Evolutionary conservation across 2,888 invertebrate species (phyloP), one percentile per base, ranked within the genome.

Genomic region (Drosophila subsilvestris): DNA sequence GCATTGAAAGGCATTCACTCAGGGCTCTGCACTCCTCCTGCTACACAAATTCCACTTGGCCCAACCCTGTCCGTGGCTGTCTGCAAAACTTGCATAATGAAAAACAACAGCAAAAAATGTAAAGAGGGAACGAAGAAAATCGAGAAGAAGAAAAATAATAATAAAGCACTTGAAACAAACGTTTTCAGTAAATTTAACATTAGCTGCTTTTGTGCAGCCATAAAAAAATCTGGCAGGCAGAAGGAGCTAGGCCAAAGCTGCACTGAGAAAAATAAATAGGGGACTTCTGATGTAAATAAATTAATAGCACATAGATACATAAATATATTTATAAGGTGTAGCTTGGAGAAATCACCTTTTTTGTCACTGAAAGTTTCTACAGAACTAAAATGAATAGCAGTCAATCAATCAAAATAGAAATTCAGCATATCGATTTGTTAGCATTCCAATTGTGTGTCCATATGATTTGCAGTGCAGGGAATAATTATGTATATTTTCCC

Each of bases 141-240:
- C 72, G 75, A 72, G 83, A 72, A 75, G 74, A 70, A 71, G 65
- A 69, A 80, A 75, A 69, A 86, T 75, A 88, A 88, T 86, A 86
- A 88, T 85, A 86, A 85, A 85, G 88, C 88, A 88, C 84, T 88
- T 88, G 86, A 85, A 85, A 86, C 88, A 85, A 88, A 86, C 86
- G 88, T 88, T 85, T 85, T 86, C 84, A 86, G 88, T 85, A 88
- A 88, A 85, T 85, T 85, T 88, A 85, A 88, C 88, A 85, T 85
- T 85, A 85, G 86, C 88, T 79, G 70, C 76, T 84, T 75, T 80
- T 87, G 87, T 84, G 70, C 81, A 56, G 56, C 70, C 56, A 71
- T 71, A 87, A 81, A 85, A 85, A 37, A 87, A 85, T 86, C 75
- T 69, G 75, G 72, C 56, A 63, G 44, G 56, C 56, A 43, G 27